A percentile compares a stretch with the other conserved stretches of the same genome.
Evolutionary conservation across 1,140 invertebrate species (phyloP).

Genomic region (Drosophila ohnishii): DNA sequence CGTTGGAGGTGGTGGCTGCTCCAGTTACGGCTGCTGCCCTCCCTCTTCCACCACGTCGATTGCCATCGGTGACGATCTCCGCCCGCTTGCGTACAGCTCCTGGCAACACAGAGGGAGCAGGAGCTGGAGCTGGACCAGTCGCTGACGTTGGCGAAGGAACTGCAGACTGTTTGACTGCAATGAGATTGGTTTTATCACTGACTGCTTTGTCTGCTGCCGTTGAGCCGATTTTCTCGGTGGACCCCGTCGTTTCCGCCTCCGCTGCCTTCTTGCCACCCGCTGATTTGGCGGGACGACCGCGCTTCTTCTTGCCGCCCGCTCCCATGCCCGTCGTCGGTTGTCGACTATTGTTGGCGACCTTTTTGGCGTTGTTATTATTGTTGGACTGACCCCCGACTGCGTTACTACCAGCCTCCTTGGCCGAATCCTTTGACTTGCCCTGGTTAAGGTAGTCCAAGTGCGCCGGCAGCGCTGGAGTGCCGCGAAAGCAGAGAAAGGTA

Average conservation of each 20-base stretch:
- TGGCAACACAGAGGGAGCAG: constrained; percentile 74
- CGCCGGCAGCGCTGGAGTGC: constrained; percentile 89
- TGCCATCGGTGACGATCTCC: constrained; percentile 77
- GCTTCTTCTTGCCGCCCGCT: constrained; percentile 58
- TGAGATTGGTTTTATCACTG: constrained; percentile 69
- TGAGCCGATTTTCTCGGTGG: constrained; percentile 8
- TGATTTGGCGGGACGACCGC: constrained; percentile 63
- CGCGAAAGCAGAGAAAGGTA: constrained; percentile 94
- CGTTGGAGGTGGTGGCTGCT: constrained; percentile 24
- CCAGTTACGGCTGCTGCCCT: constrained; percentile 15
- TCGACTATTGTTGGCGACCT: constrained; percentile 37
- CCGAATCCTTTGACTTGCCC: constrained; percentile 68
- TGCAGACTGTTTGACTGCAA: constrained; percentile 6
- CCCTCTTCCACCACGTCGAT: constrained; percentile 58
- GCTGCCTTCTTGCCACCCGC: constrained; percentile 16
- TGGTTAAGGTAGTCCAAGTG: constrained; percentile 90
- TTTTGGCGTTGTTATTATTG: constrained; percentile 47
- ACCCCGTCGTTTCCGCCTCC: neutral
- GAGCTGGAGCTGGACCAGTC: neutral
- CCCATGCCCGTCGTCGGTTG: constrained; percentile 16
- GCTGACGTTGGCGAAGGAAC: neutral
- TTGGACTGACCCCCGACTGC: constrained; percentile 17
- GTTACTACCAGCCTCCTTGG: constrained; percentile 26
- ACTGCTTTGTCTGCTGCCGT: constrained; percentile 25
- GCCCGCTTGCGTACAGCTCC: constrained; percentile 85